These are phyloP conservation scores for Lepetodrilus schrolli DNA, from an alignment of 2,888 invertebrate species.

Conservation along the genomic window DNA sequence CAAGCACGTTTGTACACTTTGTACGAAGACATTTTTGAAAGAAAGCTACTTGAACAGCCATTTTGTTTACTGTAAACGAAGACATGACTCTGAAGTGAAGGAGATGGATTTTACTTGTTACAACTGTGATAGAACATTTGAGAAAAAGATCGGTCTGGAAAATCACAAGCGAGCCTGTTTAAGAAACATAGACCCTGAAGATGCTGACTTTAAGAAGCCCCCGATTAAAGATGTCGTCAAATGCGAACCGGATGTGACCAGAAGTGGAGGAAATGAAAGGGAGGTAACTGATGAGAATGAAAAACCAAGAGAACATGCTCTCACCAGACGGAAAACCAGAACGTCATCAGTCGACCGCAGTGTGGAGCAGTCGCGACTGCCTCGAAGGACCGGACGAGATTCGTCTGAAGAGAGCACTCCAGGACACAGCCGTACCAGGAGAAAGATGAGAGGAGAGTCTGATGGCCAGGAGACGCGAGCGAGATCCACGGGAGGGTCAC, in stretches of 20 bases:
- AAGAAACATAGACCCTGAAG: neutral
- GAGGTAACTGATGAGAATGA: neutral
- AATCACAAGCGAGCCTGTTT: conserved; percentile 47
- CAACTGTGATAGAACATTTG: conserved; percentile 49
- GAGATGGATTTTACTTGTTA: conserved; percentile 36
- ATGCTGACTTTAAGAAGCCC: neutral
- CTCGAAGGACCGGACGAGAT: too few species aligned
- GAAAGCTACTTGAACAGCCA: neutral
- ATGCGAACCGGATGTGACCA: too few species aligned
- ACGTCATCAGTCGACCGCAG: neutral
- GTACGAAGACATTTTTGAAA: neutral
- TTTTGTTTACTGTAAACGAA: neutral
- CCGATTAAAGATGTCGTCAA: too few species aligned
- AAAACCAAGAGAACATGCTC: neutral
- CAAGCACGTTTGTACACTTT: neutral
- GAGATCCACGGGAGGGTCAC: neutral
- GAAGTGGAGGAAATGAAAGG: neutral
- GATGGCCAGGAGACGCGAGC: neutral
- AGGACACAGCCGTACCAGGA: neutral
- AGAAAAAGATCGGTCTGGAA: conserved; percentile 45
- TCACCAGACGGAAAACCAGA: too few species aligned
- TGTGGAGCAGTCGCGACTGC: too few species aligned
- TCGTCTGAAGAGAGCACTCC: neutral
- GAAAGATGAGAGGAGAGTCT: neutral
- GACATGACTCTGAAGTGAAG: neutral